These are phyloP conservation scores for Nothoprocta pentlandii DNA, from an alignment of 2,113 vertebrate genomes.

Conservation along the genomic window DNA sequence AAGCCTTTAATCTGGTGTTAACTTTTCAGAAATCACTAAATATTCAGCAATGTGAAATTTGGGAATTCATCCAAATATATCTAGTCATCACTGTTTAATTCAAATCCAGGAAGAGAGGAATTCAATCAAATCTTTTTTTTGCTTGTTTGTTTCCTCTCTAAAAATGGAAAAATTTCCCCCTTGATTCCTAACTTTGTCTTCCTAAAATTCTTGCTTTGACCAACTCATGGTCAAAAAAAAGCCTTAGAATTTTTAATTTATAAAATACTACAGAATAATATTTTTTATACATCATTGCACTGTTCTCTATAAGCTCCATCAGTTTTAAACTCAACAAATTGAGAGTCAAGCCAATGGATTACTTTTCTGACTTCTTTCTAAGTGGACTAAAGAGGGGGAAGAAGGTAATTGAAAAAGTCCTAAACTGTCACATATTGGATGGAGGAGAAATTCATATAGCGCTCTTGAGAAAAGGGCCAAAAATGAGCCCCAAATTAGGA, in stretches of 20 bases:
- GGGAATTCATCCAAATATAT: background rate
- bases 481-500: background rate
- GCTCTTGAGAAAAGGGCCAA: background rate
- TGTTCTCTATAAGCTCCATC: background rate
- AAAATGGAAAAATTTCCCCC: background rate
- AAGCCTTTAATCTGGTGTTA: constrained; percentile 15
- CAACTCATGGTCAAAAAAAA: background rate
- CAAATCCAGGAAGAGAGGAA: background rate
- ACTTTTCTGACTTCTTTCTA: background rate
- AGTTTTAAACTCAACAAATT: background rate
- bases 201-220: background rate
- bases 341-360: background rate
- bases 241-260: background rate
- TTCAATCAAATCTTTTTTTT: background rate
- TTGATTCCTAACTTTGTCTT: background rate
- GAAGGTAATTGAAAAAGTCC: background rate
- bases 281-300: background rate
- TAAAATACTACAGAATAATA: background rate
- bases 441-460: background rate
- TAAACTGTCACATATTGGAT: background rate
- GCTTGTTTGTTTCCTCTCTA: background rate
- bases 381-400: background rate
- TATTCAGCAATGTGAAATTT: background rate
- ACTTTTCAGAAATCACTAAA: constrained; percentile 22
- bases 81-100: background rate